Conservation (phyloP, 1,140 invertebrate genomes). For the Drosophila truncata region DNA sequence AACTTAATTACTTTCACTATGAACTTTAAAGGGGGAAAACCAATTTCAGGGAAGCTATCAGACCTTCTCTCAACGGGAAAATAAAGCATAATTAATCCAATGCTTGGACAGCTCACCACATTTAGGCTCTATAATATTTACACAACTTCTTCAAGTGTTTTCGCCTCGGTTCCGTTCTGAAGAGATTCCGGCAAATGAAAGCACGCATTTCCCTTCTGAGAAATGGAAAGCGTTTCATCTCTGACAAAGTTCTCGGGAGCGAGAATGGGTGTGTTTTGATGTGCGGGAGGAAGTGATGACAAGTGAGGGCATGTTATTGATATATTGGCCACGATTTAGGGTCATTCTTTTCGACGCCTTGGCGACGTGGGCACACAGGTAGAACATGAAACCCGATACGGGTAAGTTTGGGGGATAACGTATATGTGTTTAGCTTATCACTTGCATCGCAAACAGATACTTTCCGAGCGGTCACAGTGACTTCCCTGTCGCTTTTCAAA, state of each 20-base stretch:
- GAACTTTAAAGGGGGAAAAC: background rate
- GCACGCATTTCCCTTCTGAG: slow-evolving; percentile 62
- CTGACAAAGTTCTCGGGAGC: slow-evolving; percentile 9
- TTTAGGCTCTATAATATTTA: slow-evolving; percentile 60
- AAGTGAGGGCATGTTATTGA: slow-evolving; percentile 50
- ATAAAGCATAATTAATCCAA: slow-evolving; percentile 71
- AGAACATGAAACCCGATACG: slow-evolving; percentile 54
- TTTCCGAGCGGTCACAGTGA: slow-evolving; percentile 22
- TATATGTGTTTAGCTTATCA: slow-evolving; percentile 73
- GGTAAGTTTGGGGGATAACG: slow-evolving; percentile 33
- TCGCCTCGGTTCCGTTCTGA: slow-evolving; percentile 21
- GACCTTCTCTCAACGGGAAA: slow-evolving; percentile 50
- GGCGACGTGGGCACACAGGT: slow-evolving; percentile 45
- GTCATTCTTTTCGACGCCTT: slow-evolving; percentile 31
- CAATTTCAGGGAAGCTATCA: slow-evolving; percentile 4
- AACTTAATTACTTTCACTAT: slow-evolving; percentile 8
- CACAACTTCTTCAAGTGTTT: slow-evolving; percentile 66
- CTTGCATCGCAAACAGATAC: slow-evolving; percentile 62
- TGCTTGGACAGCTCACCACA: slow-evolving; percentile 43
- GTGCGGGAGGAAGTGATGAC: slow-evolving; percentile 44
- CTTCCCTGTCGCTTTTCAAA: slow-evolving; percentile 18
- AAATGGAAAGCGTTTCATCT: slow-evolving; percentile 61
- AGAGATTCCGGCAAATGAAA: slow-evolving; percentile 60
- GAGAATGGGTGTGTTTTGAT: slow-evolving; percentile 3
- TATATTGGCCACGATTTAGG: slow-evolving; percentile 67